phyloP scores from a whole-genome alignment of 1,140 invertebrate genomes.

The Aphaenogaster ashmeadi region DNA sequence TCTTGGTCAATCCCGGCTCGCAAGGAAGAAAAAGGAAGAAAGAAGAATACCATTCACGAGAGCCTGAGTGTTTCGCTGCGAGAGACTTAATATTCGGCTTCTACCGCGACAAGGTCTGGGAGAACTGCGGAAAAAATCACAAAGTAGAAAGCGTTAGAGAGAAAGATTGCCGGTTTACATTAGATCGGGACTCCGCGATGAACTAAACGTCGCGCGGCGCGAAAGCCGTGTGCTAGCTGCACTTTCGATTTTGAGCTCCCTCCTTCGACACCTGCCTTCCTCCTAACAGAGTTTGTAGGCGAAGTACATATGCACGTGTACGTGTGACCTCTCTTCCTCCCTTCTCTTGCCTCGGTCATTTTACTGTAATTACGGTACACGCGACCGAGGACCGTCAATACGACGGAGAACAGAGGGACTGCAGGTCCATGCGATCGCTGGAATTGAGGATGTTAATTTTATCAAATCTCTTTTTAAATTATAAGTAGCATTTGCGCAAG shows the following conservation, averaged over 20 bases:
- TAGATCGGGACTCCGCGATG: constrained; percentile 23
- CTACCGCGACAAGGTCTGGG: neutral
- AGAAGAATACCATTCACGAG: neutral
- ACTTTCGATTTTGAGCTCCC: constrained; percentile 61
- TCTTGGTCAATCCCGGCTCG: too few species aligned
- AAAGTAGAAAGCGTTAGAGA: constrained; percentile 28
- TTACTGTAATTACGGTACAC: constrained; percentile 8
- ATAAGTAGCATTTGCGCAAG: neutral
- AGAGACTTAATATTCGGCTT: neutral
- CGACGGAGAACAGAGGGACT: neutral
- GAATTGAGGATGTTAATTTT: neutral
- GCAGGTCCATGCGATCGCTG: neutral
- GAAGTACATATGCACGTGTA: constrained; percentile 15
- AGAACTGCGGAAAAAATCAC: neutral
- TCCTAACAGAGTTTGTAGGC: constrained; percentile 26
- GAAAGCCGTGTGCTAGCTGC: constrained; percentile 43
- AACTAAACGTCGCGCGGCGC: constrained; percentile 39
- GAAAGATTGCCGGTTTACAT: constrained; percentile 31
- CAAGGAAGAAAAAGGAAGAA: neutral
- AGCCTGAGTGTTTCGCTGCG: neutral
- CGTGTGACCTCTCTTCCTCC: constrained; percentile 29
- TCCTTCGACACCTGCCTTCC: constrained; percentile 49
- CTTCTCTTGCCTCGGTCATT: constrained; percentile 13
- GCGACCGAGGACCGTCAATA: neutral
- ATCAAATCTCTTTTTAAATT: neutral